Conservation (phyloP, 2,888 invertebrate species). For the Anthophora plumipes region DNA sequence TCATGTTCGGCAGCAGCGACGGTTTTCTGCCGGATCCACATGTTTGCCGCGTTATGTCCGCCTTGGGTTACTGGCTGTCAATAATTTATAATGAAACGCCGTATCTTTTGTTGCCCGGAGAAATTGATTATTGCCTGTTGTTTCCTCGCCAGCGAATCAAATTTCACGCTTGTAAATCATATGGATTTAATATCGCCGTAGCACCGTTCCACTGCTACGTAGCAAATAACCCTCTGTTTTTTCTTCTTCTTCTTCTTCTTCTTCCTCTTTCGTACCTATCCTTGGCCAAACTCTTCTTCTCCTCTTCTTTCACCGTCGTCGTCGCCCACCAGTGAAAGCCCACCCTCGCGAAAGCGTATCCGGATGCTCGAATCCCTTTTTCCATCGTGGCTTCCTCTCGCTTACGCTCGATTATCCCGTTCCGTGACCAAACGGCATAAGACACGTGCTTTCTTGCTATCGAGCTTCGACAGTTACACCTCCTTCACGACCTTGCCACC, state of each 20-base stretch:
- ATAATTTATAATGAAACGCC: slow-evolving; percentile 69
- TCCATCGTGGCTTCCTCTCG: background rate
- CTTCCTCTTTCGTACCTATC: slow-evolving; percentile 30
- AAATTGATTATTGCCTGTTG: slow-evolving; percentile 75
- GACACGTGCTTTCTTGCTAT: slow-evolving; percentile 48
- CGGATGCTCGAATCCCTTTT: slow-evolving; percentile 1
- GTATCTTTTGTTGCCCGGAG: slow-evolving; percentile 66
- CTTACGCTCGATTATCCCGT: slow-evolving; percentile 40
- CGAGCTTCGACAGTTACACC: slow-evolving; percentile 46
- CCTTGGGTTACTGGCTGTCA: slow-evolving; percentile 58
- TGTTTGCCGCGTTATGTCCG: slow-evolving; percentile 13
- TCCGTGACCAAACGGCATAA: slow-evolving; percentile 65
- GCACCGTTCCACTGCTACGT: slow-evolving; percentile 58
- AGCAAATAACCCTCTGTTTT: slow-evolving; percentile 60
- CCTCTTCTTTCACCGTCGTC: no score
- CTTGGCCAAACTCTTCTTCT: background rate
- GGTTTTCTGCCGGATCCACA: slow-evolving; percentile 32
- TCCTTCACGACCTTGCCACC: slow-evolving; percentile 49
- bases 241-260: slow-evolving; percentile 32
- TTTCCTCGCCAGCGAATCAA: slow-evolving; percentile 74
- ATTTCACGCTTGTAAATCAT: slow-evolving; percentile 77
- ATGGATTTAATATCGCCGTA: slow-evolving; percentile 71
- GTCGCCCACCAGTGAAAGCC: background rate
- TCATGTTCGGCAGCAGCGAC: slow-evolving; percentile 41
- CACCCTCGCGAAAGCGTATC: slow-evolving; percentile 17